Percentiles rank a stretch among this genome's conserved stretches.
Conservation (phyloP, 2,113 vertebrate species). For the Cepphus grylle region DNA sequence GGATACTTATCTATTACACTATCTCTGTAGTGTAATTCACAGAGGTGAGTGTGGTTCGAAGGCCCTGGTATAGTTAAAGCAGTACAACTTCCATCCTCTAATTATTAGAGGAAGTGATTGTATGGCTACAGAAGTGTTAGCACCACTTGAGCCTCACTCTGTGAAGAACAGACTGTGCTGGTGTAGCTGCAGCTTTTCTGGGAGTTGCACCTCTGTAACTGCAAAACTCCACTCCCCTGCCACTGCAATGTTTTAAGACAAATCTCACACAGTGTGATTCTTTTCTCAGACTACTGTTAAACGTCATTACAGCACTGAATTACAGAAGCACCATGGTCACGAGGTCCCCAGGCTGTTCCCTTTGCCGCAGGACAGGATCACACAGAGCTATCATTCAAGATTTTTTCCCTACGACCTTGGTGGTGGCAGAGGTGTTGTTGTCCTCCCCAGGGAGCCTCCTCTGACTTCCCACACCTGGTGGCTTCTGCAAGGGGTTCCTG, state of each 20-base stretch:
- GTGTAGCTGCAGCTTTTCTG: background rate
- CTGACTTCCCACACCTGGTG: background rate
- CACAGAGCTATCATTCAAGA: background rate
- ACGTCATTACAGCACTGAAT: background rate
- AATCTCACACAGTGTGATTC: background rate
- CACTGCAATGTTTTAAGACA: background rate
- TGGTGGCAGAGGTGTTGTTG: background rate
- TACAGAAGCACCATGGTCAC: background rate
- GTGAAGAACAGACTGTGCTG: background rate
- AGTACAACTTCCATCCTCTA: background rate
- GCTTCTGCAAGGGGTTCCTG: background rate
- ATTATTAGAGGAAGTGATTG: background rate
- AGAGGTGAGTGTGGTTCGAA: background rate
- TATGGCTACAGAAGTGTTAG: background rate
- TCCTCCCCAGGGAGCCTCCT: background rate
- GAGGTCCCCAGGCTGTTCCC: background rate
- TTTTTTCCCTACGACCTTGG: fast-evolving
- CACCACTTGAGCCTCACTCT: background rate
- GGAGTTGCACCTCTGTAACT: fast-evolving
- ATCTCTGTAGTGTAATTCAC: background rate
- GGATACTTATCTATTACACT: background rate
- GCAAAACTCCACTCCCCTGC: background rate
- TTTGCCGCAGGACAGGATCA: no score
- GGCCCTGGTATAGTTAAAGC: background rate
- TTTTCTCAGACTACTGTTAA: background rate